phyloP scores from a whole-genome alignment of 2,113 vertebrate species.

The Centropus bengalensis region DNA sequence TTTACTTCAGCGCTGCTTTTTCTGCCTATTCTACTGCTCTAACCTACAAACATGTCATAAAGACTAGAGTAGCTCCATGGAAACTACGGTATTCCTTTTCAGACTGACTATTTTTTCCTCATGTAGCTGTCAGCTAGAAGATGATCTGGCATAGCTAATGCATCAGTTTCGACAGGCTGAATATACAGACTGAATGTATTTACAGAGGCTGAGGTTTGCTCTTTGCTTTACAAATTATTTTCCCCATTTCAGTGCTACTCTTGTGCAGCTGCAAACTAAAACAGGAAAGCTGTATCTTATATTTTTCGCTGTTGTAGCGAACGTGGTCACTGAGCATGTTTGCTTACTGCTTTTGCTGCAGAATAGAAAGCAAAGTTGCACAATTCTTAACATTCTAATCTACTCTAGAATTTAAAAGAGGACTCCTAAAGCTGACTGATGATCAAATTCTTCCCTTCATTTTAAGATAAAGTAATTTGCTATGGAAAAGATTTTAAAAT shows the following conservation, averaged over 20 bases:
- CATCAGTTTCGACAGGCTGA: not conserved
- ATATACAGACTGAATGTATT: not conserved
- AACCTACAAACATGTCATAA: not conserved
- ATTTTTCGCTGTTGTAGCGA: not conserved
- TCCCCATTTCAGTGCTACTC: not conserved
- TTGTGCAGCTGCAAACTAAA: not conserved
- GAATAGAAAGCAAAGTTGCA: not conserved
- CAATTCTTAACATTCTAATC: not conserved
- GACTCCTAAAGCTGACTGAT: not conserved
- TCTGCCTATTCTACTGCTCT: not conserved
- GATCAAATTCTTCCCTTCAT: not conserved
- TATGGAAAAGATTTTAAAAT: not conserved
- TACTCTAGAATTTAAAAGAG: not conserved
- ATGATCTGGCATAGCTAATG: not conserved
- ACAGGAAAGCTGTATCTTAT: not conserved
- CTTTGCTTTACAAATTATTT: not conserved
- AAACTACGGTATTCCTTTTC: conserved; percentile 18
- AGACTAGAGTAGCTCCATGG: conserved; percentile 30
- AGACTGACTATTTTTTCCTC: not conserved
- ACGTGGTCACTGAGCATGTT: not conserved
- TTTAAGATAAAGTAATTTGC: not conserved
- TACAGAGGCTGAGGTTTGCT: not conserved
- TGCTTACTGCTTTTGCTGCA: not conserved
- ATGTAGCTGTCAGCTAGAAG: not conserved
- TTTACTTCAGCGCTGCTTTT: not conserved